A percentile compares a stretch with the other conserved stretches of the same genome.
These are phyloP conservation scores for Mormyrus proboscirostris DNA, from an alignment of 2,797 vertebrate genomes.

Conservation along the genomic window DNA sequence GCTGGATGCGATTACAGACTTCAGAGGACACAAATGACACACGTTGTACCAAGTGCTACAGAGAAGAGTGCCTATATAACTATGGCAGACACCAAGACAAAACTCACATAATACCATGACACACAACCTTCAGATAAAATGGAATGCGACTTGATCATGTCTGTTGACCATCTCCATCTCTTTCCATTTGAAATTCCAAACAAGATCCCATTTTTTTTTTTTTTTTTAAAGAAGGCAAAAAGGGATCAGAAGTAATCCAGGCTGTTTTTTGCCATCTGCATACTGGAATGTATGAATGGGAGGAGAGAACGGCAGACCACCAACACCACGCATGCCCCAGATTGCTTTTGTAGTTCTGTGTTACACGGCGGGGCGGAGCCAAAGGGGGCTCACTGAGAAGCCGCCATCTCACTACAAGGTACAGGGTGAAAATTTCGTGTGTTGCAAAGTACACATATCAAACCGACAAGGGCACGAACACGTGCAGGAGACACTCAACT, in stretches of 20 bases:
- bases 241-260: not conserved
- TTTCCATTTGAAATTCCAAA: not conserved
- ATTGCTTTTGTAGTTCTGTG: not conserved
- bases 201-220: not conserved
- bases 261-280: not conserved
- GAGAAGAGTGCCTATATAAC: slow-evolving; percentile 31
- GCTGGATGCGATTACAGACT: not conserved
- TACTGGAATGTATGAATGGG: not conserved
- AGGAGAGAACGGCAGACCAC: not conserved
- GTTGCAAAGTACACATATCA: not conserved
- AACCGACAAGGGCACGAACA: not conserved
- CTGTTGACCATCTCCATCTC: not conserved
- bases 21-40: slow-evolving; percentile 34
- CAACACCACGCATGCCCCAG: not conserved
- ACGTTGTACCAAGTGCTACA: slow-evolving; percentile 53
- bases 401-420: not conserved
- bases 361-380: not conserved
- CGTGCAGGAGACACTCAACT: not conserved
- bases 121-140: not conserved
- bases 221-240: not conserved
- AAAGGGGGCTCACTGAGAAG: too few relatives aligned
- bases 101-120: not conserved
- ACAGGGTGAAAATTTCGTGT: not conserved
- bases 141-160: not conserved
- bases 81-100: not conserved